Evolutionary conservation across 2,113 vertebrate species (phyloP).

Genomic region (Alectura lathami): DNA sequence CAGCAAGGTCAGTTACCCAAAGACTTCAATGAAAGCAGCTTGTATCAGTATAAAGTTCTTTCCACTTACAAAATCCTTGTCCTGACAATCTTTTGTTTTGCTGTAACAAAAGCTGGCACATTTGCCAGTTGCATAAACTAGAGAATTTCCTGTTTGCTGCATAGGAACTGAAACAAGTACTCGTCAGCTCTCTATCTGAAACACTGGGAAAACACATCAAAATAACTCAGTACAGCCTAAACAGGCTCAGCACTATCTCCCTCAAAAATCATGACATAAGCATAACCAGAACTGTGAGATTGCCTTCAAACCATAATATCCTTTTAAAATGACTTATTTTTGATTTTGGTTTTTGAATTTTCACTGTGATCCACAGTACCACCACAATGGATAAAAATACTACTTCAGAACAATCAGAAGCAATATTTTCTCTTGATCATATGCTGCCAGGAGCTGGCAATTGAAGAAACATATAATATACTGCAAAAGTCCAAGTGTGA

Average conservation of each 20-base stretch:
- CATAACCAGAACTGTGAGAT: not conserved
- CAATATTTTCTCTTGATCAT: not conserved
- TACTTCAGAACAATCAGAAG: not conserved
- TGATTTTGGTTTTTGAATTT: not conserved
- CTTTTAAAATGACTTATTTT: not conserved
- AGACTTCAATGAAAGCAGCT: conserved; percentile 12
- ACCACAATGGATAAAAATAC: not conserved
- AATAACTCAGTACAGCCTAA: conserved; percentile 43
- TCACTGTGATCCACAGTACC: not conserved
- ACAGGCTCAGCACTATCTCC: not conserved
- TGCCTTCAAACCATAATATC: not conserved
- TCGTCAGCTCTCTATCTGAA: conserved; percentile 46
- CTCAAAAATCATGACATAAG: not conserved
- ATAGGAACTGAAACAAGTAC: conserved; percentile 58
- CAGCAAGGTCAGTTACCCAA: not conserved
- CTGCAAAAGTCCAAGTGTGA: not conserved
- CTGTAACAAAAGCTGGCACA: conserved; percentile 47
- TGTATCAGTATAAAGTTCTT: conserved; percentile 23
- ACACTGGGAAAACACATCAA: conserved; percentile 36
- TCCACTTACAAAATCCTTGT: conserved; percentile 27
- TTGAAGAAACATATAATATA: not conserved
- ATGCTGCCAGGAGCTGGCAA: not conserved
- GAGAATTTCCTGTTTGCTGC: conserved; percentile 67
- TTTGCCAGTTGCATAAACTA: conserved; percentile 62
- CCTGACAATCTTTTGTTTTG: not conserved